These are phyloP conservation scores for Argynnis bischoffii DNA, from an alignment of 2,888 invertebrate genomes.

Conservation along the genomic window DNA sequence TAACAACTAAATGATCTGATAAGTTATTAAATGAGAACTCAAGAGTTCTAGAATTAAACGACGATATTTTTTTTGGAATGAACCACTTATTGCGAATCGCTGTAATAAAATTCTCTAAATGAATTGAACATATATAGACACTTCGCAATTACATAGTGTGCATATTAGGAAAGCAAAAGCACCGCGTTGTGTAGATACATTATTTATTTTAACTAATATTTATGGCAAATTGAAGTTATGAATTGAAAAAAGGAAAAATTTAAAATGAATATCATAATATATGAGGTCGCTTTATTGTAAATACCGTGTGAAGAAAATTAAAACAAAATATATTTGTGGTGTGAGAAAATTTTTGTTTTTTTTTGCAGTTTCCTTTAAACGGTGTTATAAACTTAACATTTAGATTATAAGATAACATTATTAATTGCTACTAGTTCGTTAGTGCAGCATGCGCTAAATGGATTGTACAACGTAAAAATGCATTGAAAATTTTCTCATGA, in stretches of 20 bases:
- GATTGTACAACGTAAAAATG: constrained; percentile 1
- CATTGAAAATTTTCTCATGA: background rate
- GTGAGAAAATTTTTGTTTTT: background rate
- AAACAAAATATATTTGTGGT: background rate
- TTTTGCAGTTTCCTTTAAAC: constrained; percentile 11
- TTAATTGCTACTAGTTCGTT: constrained; percentile 10
- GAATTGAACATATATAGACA: constrained; percentile 9
- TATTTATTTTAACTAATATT: constrained; percentile 6
- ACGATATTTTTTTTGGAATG: background rate
- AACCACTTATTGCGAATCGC: constrained; percentile 10
- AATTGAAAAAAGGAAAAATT: background rate
- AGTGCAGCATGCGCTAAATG: background rate
- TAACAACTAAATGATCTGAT: constrained; percentile 7
- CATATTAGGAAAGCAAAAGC: constrained; percentile 17
- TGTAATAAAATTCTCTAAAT: constrained; percentile 1
- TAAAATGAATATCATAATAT: background rate
- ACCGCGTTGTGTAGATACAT: constrained; percentile 3
- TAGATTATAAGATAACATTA: constrained; percentile 15
- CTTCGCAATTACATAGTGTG: constrained; percentile 5
- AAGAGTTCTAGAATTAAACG: background rate
- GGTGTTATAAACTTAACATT: constrained; percentile 9
- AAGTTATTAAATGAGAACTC: constrained; percentile 2
- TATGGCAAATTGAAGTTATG: background rate
- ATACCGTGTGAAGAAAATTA: background rate
- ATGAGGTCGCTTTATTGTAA: background rate